Evolutionary conservation across 2,797 vertebrate genomes (phyloP).

Genomic region (Xerus rutilus): DNA sequence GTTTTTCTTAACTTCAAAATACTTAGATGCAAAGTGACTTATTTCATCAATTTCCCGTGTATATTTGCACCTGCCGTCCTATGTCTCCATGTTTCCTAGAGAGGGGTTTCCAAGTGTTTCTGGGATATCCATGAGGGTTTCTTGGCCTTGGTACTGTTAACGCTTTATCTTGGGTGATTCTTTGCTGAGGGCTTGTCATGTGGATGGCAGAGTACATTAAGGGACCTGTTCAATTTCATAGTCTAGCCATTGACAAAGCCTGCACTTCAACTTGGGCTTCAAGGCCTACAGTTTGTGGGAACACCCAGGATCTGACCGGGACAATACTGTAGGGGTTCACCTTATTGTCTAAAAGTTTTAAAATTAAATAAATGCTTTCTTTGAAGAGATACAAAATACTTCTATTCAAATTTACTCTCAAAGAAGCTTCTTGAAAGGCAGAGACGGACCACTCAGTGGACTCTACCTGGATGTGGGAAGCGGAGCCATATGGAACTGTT

Average conservation of each 20-base stretch:
- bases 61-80: neutral
- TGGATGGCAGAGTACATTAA: neutral
- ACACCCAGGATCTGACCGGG: neutral
- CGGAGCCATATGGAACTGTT: neutral
- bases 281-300: neutral
- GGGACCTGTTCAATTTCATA: neutral
- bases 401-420: neutral
- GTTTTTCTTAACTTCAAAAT: conserved; percentile 59
- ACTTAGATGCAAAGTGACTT: conserved; percentile 53
- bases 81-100: neutral
- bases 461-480: neutral
- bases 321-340: neutral
- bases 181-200: neutral
- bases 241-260: neutral
- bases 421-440: neutral
- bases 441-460: neutral
- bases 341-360: neutral
- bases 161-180: neutral
- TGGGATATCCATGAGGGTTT: neutral
- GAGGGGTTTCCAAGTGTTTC: neutral
- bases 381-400: neutral
- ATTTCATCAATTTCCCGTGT: neutral
- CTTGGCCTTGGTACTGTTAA: neutral
- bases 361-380: neutral
- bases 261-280: neutral